Evolutionary conservation across 2,113 vertebrate species (phyloP), one percentile per base, ranked within the genome.

Genomic region (Pterocles burchelli): DNA sequence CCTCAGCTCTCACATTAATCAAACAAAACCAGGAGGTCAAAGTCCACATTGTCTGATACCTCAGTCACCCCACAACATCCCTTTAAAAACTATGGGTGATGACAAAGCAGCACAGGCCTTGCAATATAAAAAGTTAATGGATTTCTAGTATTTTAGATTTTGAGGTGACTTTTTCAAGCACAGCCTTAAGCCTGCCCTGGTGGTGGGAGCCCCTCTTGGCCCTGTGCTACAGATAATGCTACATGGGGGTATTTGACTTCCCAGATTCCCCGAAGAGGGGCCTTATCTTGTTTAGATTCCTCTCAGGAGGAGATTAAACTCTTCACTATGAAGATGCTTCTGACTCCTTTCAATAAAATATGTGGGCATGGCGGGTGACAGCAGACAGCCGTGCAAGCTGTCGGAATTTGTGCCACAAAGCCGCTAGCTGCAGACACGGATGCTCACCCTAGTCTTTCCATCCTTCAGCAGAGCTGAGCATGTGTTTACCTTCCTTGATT

Each of bases 381-480:
- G 71, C 28, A 68, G 46, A 11, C 2, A 38, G 38, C 7, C 28
- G 8, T 34, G 43, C 67, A 79, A 57, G 62, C 48, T 58, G 41
- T 45, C 41, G 6, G 24, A 71, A 13, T 5, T 26, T 0, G 0
- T 63, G 20, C 19, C 54, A 58, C 46, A 51, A 43, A 65, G 58
- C 15, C 3, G 2, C 43, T 41, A 4, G 5, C 17, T 29, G n/a
- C 41, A 34, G 51, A 57, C 7, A 5, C 0, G 0, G 62, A 43
- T 46, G 12, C 58, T 81, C 29, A 19, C 19, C 51, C 2, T 4
- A 49, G 52, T 6, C 48, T 65, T 10, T 5, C 2, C 1, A 0
- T 18, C 34, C 75, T 84, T 58, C 81, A 43, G 51, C 65, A 80
- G 25, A 66, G 48, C 72, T 38, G 43, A 67, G 34, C 22, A 36